A percentile compares a stretch with the other conserved stretches of the same genome.
Conservation (phyloP, 2,797 vertebrate genomes). For the Lophius americanus region DNA sequence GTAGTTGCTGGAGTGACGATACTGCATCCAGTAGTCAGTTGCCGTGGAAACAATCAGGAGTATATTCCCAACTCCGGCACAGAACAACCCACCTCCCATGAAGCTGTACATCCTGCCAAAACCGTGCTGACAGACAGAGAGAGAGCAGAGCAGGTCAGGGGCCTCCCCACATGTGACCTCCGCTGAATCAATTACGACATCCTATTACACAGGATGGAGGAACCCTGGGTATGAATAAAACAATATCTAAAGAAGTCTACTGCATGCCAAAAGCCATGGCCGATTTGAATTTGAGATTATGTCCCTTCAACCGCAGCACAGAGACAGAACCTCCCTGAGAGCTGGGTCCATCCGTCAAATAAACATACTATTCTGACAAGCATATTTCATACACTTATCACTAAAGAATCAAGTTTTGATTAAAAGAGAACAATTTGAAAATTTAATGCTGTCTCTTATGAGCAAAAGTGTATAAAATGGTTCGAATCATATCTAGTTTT, state of each 20-base stretch:
- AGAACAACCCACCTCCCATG: slow-evolving; percentile 88
- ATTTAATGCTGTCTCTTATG: not conserved
- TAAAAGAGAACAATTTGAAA: not conserved
- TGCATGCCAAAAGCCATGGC: slow-evolving; percentile 13
- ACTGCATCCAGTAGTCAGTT: slow-evolving; percentile 90
- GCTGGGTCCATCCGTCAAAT: slow-evolving; percentile 14
- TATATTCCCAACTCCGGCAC: slow-evolving; percentile 85
- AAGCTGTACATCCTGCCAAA: slow-evolving; percentile 86
- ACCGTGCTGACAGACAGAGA: slow-evolving; percentile 50
- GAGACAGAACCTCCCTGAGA: slow-evolving; percentile 7
- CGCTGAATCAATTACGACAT: slow-evolving; percentile 35
- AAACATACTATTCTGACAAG: not conserved
- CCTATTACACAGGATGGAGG: slow-evolving; percentile 28
- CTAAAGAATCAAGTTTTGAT: too few relatives aligned
- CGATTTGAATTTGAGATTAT: slow-evolving; percentile 24
- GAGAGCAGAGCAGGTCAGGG: slow-evolving; percentile 42
- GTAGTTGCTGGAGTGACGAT: slow-evolving; percentile 84
- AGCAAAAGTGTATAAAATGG: slow-evolving; percentile 6
- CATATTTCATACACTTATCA: slow-evolving; percentile 3
- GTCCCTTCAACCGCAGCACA: slow-evolving; percentile 1
- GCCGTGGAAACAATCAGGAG: slow-evolving; percentile 87
- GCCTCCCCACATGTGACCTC: slow-evolving; percentile 26
- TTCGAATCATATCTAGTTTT: not conserved
- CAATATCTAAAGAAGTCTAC: slow-evolving; percentile 34
- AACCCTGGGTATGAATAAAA: slow-evolving; percentile 43